phyloP scores from a whole-genome alignment of 2,888 invertebrate genomes.

The Caenorhabditis angaria region DNA sequence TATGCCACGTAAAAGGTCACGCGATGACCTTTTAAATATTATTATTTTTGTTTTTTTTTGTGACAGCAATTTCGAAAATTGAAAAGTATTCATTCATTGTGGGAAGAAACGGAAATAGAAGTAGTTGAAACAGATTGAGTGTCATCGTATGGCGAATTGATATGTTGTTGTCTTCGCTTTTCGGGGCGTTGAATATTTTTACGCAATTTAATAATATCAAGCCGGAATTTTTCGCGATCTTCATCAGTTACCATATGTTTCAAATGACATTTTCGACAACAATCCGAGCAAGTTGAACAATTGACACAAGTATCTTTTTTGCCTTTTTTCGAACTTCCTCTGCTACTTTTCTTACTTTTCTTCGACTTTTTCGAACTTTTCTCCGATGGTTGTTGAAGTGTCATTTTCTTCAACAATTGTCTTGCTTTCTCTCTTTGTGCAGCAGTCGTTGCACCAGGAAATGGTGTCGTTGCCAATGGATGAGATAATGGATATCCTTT shows the following conservation, averaged over 20 bases:
- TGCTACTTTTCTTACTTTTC: constrained; percentile 3
- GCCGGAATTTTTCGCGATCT: not conserved
- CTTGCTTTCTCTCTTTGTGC: too few relatives aligned
- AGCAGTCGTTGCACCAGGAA: too few relatives aligned
- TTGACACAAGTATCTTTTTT: not conserved
- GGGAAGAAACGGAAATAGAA: too few relatives aligned
- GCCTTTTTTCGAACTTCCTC: not conserved
- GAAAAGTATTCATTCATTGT: too few relatives aligned
- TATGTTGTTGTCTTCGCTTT: not conserved
- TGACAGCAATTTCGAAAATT: too few relatives aligned
- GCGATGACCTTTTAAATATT: too few relatives aligned
- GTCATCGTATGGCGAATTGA: not conserved
- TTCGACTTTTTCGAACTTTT: not conserved
- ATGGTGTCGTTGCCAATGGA: too few relatives aligned
- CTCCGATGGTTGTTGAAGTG: too few relatives aligned
- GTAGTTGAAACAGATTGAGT: not conserved
- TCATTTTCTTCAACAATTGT: too few relatives aligned
- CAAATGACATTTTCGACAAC: not conserved
- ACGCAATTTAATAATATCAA: not conserved
- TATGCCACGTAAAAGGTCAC: too few relatives aligned
- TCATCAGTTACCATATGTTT: not conserved
- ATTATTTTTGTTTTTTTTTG: too few relatives aligned
- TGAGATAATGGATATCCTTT: too few relatives aligned
- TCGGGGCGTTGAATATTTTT: not conserved
- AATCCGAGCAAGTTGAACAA: not conserved